phyloP scores from a whole-genome alignment of 1,140 invertebrate genomes.

The Cepaea nemoralis region DNA sequence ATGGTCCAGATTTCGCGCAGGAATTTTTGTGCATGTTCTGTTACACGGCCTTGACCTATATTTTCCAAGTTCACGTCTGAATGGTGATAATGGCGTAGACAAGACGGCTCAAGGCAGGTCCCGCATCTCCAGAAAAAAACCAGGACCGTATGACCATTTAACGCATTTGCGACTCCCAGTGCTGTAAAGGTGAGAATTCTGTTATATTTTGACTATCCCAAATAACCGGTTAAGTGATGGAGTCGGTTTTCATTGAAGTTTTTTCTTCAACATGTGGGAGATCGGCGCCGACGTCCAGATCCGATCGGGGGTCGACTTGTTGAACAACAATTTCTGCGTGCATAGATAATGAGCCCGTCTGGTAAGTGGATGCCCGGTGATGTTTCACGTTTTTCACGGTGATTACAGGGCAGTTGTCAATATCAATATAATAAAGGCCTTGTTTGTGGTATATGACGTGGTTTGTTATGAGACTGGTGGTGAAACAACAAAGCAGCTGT shows the following conservation, averaged over 20 bases:
- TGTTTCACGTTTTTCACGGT: slow-evolving; percentile 6
- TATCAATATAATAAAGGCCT: too few relatives aligned
- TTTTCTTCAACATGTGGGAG: slow-evolving; percentile 42
- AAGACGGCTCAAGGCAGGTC: neutral
- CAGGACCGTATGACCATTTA: neutral
- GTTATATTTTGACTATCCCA: slow-evolving; percentile 25
- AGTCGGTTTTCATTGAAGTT: slow-evolving; percentile 43
- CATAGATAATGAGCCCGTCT: slow-evolving; percentile 46
- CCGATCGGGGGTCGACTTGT: slow-evolving; percentile 35
- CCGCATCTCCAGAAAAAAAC: slow-evolving; percentile 25
- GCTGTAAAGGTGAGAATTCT: slow-evolving; percentile 39
- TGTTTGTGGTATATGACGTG: too few relatives aligned
- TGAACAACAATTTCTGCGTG: slow-evolving; percentile 36
- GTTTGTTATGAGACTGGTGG: too few relatives aligned
- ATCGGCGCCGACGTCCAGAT: neutral
- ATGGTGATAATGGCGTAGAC: slow-evolving; percentile 41
- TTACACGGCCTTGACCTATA: slow-evolving; percentile 44
- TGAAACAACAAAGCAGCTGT: neutral
- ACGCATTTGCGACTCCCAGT: slow-evolving; percentile 21
- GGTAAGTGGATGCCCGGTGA: neutral
- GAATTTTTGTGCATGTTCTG: neutral
- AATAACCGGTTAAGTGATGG: neutral
- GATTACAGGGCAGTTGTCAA: neutral
- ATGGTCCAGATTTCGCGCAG: slow-evolving; percentile 25
- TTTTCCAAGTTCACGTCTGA: slow-evolving; percentile 43